Evolutionary conservation across 2,888 invertebrate species (phyloP).

Genomic region (Nemurella pictetii): DNA sequence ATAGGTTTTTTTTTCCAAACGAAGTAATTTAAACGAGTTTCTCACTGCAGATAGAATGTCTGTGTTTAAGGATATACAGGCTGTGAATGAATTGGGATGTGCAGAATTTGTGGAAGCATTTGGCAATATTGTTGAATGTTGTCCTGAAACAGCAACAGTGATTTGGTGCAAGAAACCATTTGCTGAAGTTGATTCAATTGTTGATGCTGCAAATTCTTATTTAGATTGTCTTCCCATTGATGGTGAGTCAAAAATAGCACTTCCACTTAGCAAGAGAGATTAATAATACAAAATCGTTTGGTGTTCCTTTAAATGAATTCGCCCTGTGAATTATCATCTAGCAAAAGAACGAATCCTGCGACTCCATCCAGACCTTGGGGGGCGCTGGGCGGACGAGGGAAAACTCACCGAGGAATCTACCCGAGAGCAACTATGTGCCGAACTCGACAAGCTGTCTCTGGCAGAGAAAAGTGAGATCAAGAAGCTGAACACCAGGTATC

Average conservation of each 20-base stretch:
- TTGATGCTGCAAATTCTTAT: slow-evolving; percentile 58
- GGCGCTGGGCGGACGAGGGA: slow-evolving; percentile 54
- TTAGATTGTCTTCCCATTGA: slow-evolving; percentile 57
- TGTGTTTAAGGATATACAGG: not conserved
- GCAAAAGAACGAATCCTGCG: slow-evolving; percentile 60
- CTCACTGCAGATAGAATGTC: not conserved
- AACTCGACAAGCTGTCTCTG: slow-evolving; percentile 57
- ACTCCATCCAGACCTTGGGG: slow-evolving; percentile 68
- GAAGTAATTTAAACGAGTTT: no score
- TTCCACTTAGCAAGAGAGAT: no score
- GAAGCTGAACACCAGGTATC: slow-evolving; percentile 52
- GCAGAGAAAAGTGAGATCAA: slow-evolving; percentile 59
- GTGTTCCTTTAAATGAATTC: not conserved
- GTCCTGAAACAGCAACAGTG: slow-evolving; percentile 57
- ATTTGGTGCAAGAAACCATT: slow-evolving; percentile 60
- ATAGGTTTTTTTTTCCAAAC: not conserved
- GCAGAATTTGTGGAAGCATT: slow-evolving; percentile 50
- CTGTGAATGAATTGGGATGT: slow-evolving; percentile 10
- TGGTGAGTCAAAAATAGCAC: slow-evolving; percentile 52
- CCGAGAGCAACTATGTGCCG: slow-evolving; percentile 61
- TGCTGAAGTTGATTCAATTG: slow-evolving; percentile 54
- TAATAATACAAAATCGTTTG: slow-evolving; percentile 26
- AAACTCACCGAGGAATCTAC: slow-evolving; percentile 62
- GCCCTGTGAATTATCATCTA: slow-evolving; percentile 50
- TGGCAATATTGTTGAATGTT: slow-evolving; percentile 66